These are phyloP conservation scores for Neolamprologus hecqui DNA, from an alignment of 2,113 vertebrate genomes.

Conservation along the genomic window DNA sequence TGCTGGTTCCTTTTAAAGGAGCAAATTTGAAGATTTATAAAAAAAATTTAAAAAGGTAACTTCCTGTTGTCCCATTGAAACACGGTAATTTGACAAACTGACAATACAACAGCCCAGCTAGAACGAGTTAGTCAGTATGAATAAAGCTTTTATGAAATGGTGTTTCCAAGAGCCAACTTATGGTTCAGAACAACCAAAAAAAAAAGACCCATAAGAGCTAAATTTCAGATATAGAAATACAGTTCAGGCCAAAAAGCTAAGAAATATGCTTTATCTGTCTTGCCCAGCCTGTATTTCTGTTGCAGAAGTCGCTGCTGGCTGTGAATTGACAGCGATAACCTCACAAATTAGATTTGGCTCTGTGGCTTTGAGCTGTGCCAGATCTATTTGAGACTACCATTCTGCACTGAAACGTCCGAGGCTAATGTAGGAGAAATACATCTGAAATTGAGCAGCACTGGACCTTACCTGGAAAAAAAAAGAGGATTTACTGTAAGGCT, in stretches of 20 bases:
- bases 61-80: not conserved
- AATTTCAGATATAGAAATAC: slow-evolving; percentile 33
- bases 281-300: slow-evolving; percentile 49
- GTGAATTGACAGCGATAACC: slow-evolving; percentile 56
- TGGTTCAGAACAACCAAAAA: not conserved
- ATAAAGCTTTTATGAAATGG: not conserved
- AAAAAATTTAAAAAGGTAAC: not conserved
- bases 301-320: slow-evolving; percentile 17
- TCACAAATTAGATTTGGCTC: slow-evolving; percentile 60
- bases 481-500: slow-evolving; percentile 28
- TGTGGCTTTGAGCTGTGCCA: slow-evolving; percentile 42
- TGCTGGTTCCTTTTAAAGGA: not conserved
- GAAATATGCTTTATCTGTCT: slow-evolving; percentile 42
- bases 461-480: not conserved
- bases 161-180: not conserved
- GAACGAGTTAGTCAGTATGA: not conserved
- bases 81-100: not conserved
- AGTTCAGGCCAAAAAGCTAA: slow-evolving; percentile 22
- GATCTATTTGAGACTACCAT: slow-evolving; percentile 47
- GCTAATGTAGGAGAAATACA: slow-evolving; percentile 23
- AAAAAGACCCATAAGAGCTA: slow-evolving; percentile 3
- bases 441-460: slow-evolving; percentile 34
- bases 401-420: slow-evolving; percentile 18
- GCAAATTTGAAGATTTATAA: not conserved
- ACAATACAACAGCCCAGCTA: not conserved